Evolutionary conservation across 2,797 vertebrate genomes (phyloP).

Genomic region (Ciconia nigra): DNA sequence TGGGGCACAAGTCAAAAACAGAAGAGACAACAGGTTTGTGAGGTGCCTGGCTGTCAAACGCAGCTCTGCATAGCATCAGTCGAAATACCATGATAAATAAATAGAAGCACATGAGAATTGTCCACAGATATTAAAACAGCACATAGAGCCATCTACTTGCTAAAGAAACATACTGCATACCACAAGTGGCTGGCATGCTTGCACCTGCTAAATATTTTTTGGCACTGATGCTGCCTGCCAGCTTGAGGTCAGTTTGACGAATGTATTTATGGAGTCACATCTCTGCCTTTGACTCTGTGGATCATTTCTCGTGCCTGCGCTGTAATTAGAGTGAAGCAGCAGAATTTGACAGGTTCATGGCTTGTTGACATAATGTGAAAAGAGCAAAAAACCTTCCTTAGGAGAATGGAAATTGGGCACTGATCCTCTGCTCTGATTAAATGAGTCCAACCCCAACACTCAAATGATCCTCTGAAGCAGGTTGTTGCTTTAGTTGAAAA

Average conservation of each 20-base stretch:
- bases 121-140: neutral
- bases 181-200: constrained; percentile 50
- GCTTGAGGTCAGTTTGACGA: constrained; percentile 46
- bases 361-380: neutral
- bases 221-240: neutral
- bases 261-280: constrained; percentile 20
- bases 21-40: neutral
- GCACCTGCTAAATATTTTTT: constrained; percentile 57
- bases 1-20: neutral
- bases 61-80: neutral
- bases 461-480: neutral
- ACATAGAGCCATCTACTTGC: neutral
- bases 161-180: constrained; percentile 33
- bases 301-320: neutral
- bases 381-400: neutral
- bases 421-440: neutral
- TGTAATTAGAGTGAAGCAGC: neutral
- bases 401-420: neutral
- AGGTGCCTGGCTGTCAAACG: neutral
- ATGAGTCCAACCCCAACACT: neutral
- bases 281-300: neutral
- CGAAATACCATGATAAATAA: constrained; percentile 1
- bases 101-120: neutral
- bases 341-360: neutral
- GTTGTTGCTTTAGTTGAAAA: neutral